Evolutionary conservation across 2,888 invertebrate species (phyloP).

Genomic region (Anaspis maculata): DNA sequence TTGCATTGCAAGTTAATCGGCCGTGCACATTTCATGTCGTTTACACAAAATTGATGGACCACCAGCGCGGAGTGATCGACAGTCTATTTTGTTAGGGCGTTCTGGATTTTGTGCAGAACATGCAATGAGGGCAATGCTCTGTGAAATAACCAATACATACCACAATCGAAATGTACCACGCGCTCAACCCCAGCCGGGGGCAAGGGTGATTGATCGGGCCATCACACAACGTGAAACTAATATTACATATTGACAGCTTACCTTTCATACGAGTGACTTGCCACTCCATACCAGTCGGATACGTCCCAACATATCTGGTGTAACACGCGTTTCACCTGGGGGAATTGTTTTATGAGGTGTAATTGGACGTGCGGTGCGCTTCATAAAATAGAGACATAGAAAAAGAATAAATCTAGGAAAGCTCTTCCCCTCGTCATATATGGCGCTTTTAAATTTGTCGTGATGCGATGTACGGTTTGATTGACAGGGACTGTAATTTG

Average conservation of each 20-base stretch:
- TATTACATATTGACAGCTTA: conserved; percentile 16
- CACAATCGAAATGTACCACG: conserved; percentile 22
- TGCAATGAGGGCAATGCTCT: conserved; percentile 34
- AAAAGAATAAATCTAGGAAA: no score
- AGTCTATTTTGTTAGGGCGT: conserved; percentile 22
- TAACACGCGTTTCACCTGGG: no score
- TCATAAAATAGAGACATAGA: no score
- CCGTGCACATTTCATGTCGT: conserved; percentile 17
- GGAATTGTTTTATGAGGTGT: no score
- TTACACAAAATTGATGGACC: conserved; percentile 31
- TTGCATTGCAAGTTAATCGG: neutral
- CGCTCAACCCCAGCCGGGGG: conserved; percentile 16
- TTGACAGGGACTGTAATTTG: no score
- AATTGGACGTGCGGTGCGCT: no score
- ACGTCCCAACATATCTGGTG: no score
- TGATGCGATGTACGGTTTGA: no score
- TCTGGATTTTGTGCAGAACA: conserved; percentile 24
- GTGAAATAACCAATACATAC: conserved; percentile 37
- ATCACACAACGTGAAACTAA: conserved; percentile 18
- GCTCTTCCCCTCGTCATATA: no score
- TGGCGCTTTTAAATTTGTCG: no score
- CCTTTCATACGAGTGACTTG: conserved; percentile 11
- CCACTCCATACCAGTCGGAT: no score
- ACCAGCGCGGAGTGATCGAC: conserved; percentile 15
- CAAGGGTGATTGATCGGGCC: conserved; percentile 26